phyloP scores from a whole-genome alignment of 1,140 invertebrate genomes.

The Zaprionus capensis region DNA sequence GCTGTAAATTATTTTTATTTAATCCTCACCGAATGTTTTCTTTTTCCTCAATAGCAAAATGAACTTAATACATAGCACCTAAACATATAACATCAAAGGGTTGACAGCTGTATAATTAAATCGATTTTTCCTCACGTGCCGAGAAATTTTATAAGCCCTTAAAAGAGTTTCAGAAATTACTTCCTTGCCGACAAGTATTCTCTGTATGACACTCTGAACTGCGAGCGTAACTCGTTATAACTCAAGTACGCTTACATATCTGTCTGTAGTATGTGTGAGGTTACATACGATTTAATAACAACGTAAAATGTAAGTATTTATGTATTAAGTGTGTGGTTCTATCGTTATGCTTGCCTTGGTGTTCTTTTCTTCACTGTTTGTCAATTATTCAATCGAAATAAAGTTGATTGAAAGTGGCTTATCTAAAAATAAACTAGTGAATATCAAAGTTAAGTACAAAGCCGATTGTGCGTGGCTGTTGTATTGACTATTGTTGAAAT shows the following conservation, averaged over 20 bases:
- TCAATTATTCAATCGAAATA: conserved; percentile 22
- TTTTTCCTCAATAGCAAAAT: neutral
- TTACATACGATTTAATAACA: neutral
- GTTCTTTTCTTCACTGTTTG: neutral
- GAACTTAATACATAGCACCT: neutral
- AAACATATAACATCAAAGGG: neutral
- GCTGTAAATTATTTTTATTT: neutral
- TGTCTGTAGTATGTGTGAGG: neutral
- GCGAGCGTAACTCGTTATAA: neutral
- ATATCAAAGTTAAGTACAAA: conserved; percentile 25
- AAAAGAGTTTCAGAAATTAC: conserved; percentile 11
- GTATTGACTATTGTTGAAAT: neutral
- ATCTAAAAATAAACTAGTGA: conserved; percentile 20
- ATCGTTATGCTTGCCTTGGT: neutral
- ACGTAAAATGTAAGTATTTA: neutral
- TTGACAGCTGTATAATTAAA: conserved; percentile 20
- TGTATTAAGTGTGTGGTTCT: neutral
- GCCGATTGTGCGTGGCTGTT: neutral
- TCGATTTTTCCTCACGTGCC: conserved; percentile 11
- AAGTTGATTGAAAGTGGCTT: conserved; percentile 22
- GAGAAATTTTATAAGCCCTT: conserved; percentile 48
- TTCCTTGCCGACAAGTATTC: conserved; percentile 1
- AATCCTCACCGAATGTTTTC: neutral
- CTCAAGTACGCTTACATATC: neutral
- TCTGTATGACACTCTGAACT: neutral